These are phyloP conservation scores for Rhagium mordax DNA, from an alignment of 2,888 invertebrate species.

Conservation along the genomic window DNA sequence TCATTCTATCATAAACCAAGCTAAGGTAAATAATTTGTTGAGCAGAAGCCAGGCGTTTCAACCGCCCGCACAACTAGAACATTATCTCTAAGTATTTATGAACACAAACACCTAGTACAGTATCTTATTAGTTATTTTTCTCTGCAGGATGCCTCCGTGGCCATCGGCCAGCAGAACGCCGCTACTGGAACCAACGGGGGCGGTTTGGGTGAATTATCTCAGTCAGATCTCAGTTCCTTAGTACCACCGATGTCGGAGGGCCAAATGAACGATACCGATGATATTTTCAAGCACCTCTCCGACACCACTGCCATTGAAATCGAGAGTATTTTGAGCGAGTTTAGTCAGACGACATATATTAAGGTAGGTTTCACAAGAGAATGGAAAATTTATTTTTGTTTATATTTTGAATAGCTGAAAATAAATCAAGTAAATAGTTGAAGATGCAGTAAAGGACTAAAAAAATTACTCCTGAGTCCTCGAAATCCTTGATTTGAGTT, in stretches of 20 bases:
- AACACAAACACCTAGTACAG: background rate
- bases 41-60: too few relatives aligned
- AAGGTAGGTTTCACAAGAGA: slow-evolving; percentile 73
- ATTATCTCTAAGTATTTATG: background rate
- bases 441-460: too few relatives aligned
- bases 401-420: too few relatives aligned
- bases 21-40: too few relatives aligned
- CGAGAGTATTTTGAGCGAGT: slow-evolving; percentile 86
- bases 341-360: slow-evolving; percentile 79
- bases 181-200: slow-evolving; percentile 59
- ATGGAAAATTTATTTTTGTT: too few relatives aligned
- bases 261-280: slow-evolving; percentile 77
- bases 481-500: too few relatives aligned
- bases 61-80: background rate
- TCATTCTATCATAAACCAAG: too few relatives aligned
- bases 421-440: too few relatives aligned
- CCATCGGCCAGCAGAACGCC: slow-evolving; percentile 72
- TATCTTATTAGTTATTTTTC: background rate
- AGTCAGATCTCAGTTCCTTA: slow-evolving; percentile 80
- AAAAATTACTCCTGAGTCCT: too few relatives aligned
- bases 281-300: slow-evolving; percentile 85
- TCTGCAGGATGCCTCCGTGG: slow-evolving; percentile 76
- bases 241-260: slow-evolving; percentile 76
- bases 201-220: slow-evolving; percentile 78
- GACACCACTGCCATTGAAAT: slow-evolving; percentile 90